Evolutionary conservation across 2,888 invertebrate species (phyloP).

Genomic region (Germaria angustata): DNA sequence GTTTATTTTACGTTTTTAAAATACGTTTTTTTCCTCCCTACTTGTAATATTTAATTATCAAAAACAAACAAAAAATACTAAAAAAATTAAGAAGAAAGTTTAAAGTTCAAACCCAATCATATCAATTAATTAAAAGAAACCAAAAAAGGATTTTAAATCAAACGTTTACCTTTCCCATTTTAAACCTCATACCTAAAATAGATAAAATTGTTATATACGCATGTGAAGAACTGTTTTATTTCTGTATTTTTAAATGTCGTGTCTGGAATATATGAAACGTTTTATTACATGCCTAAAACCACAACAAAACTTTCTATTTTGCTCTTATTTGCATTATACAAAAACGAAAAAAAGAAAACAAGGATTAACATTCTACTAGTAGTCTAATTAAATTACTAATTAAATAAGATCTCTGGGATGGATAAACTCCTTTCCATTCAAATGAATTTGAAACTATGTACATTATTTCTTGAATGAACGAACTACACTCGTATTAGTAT

Average conservation of each 20-base stretch:
- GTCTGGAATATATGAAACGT: background rate
- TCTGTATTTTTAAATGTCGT: background rate
- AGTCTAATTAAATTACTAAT: too few species aligned
- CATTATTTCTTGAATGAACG: too few species aligned
- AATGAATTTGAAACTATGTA: too few species aligned
- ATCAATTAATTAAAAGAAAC: constrained; percentile 57
- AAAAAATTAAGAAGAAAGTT: too few species aligned
- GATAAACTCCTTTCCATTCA: too few species aligned
- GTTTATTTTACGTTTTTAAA: constrained; percentile 37
- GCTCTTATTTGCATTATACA: background rate
- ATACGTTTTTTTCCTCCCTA: constrained; percentile 45
- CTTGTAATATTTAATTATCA: constrained; percentile 41
- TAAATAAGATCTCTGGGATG: too few species aligned
- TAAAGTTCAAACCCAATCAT: constrained; percentile 65
- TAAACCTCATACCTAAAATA: constrained; percentile 28
- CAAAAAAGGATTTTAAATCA: constrained; percentile 42
- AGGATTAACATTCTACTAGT: too few species aligned
- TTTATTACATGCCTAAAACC: background rate
- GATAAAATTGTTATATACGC: background rate
- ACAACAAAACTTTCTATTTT: background rate
- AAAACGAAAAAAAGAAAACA: background rate
- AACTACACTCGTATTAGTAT: too few species aligned
- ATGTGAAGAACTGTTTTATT: background rate
- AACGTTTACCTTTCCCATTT: constrained; percentile 16
- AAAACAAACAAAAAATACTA: constrained; percentile 20